Percentiles rank a stretch among this genome's conserved stretches.
Conservation (phyloP, 1,140 invertebrate species). For the Pteromalus puparum region DNA sequence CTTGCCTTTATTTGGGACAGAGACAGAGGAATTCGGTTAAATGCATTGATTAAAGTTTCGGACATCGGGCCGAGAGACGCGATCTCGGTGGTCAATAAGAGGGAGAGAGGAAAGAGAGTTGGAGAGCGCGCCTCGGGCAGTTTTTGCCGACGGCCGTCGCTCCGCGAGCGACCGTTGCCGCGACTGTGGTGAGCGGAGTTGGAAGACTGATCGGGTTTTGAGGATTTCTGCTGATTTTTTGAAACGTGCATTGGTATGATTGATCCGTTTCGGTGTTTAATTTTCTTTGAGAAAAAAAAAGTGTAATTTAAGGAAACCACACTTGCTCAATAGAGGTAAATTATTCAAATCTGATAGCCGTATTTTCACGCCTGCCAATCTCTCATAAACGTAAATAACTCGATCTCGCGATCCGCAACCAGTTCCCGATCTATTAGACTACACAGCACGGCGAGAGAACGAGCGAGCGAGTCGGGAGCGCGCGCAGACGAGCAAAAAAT, state of each 20-base stretch:
- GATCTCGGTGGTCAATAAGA: constrained; percentile 68
- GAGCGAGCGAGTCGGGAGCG: no score
- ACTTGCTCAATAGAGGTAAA: no score
- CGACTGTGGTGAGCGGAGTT: neutral
- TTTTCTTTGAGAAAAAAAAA: no score
- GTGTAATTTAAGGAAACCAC: no score
- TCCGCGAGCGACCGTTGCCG: neutral
- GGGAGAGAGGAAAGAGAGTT: neutral
- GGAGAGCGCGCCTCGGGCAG: neutral
- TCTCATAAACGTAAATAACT: neutral
- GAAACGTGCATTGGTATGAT: no score
- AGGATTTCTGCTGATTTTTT: no score
- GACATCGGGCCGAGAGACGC: constrained; percentile 65
- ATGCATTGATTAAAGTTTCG: constrained; percentile 75
- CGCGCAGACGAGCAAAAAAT: neutral
- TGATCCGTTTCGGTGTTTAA: no score
- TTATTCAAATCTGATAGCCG: neutral
- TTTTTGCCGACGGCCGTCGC: constrained; percentile 59
- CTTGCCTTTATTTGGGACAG: constrained; percentile 74
- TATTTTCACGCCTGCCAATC: neutral
- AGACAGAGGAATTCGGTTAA: constrained; percentile 73
- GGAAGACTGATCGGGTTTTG: no score
- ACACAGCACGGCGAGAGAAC: no score
- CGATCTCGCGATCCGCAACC: neutral
- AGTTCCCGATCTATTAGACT: neutral